Evolutionary conservation across 2,888 invertebrate species (phyloP), one percentile per base, ranked within the genome.

Genomic region (Athalia rosae): DNA sequence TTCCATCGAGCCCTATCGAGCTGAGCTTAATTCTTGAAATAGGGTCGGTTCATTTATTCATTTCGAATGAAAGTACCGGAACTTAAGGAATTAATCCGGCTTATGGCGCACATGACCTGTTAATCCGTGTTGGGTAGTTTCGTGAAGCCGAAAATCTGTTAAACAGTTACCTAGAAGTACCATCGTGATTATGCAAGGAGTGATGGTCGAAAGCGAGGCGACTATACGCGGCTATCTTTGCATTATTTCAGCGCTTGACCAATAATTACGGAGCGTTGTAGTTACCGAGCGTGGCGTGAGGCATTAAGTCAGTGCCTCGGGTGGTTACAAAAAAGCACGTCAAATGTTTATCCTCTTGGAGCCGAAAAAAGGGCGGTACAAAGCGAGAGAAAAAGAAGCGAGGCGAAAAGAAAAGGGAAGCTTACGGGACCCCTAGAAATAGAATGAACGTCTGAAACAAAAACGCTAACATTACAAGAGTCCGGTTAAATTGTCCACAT

Each of bases 401-500:
- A 7, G 13, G 43, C 28, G 28, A 15, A 58, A 71, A 71, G 50
- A 45, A 71, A 28, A 43, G 71, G 41, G 43, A 58, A 71, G 71
- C 71, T 8, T 71, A 56, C 56, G 45, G 58, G 58, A 58, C 64
- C 76, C 53, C 11, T 64, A 76, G 56, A 66, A 58, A 76, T 58
- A 76, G 64, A 9, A 56, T 43, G 66, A 13, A 64, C 0, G 28
- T 28, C 64, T 45, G 76, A 64, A 76, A 76, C 76, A 76, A 69
- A 77, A 77, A 77, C 59, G 66, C 64, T 58, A 41, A 41, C 69
- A 69, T 77, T 77, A 77, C 77, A 61, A 66, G 48, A 67, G 77
- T 67, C 50, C 58, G 77, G 59, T 77, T 61, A 59, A 61, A 77
- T 77, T 67, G 77, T 61, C 59, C 41, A 48, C 69, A 77, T 77